Percentiles rank a stretch among this genome's conserved stretches.
phyloP scores from a whole-genome alignment of 2,113 vertebrate genomes.

The Prietella phreatophila region DNA sequence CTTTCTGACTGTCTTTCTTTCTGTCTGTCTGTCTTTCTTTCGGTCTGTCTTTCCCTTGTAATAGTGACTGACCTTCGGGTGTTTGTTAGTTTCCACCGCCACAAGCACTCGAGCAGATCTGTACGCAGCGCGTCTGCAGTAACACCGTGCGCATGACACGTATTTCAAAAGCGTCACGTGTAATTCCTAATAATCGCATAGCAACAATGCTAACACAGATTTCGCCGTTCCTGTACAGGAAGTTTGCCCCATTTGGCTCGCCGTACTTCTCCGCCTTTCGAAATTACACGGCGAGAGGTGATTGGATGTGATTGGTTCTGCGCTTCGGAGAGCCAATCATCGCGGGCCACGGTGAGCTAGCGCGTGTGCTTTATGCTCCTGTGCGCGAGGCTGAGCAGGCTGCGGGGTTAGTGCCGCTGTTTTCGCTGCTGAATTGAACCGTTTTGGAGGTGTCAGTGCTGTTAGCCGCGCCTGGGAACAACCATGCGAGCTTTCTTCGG shows the following conservation, averaged over 20 bases:
- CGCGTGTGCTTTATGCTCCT: neutral
- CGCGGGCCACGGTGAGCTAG: conserved; percentile 51
- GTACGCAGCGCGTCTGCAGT: neutral
- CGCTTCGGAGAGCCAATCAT: conserved; percentile 38
- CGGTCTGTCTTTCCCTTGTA: too few relatives aligned
- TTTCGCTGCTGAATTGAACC: too few relatives aligned
- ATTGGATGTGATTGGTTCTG: conserved; percentile 40
- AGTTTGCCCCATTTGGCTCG: conserved; percentile 58
- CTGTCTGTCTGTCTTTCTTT: too few relatives aligned
- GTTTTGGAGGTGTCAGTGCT: neutral
- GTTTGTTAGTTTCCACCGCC: too few relatives aligned
- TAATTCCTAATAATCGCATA: neutral
- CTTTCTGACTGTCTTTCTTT: too few relatives aligned
- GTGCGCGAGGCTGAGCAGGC: conserved; percentile 1
- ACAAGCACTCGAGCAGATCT: neutral
- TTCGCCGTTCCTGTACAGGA: conserved; percentile 50
- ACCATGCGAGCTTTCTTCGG: conserved; percentile 41
- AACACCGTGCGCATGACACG: neutral
- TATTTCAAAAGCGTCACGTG: neutral
- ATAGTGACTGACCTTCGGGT: neutral
- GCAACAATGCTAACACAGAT: too few relatives aligned
- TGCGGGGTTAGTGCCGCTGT: neutral
- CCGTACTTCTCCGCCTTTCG: conserved; percentile 25
- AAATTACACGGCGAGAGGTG: conserved; percentile 41
- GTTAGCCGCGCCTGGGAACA: neutral